A percentile compares a stretch with the other conserved stretches of the same genome.
phyloP scores from a whole-genome alignment of 2,797 vertebrate genomes.

The Todus mexicanus region DNA sequence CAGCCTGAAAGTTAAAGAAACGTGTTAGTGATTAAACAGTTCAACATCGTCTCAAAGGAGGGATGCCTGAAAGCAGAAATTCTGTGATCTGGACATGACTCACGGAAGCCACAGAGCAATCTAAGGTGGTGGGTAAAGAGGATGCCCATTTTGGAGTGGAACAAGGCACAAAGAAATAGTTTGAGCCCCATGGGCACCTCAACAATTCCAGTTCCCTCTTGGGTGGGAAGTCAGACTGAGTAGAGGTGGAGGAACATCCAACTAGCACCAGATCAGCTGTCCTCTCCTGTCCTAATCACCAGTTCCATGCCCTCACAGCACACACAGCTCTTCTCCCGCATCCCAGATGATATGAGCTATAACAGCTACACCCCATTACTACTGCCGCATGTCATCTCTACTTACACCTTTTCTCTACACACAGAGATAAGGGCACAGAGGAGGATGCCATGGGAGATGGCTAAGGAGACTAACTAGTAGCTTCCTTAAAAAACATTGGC shows the following conservation, averaged over 20 bases:
- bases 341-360: not conserved
- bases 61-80: not conserved
- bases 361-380: not conserved
- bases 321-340: not conserved
- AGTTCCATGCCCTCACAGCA: not conserved
- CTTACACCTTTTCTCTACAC: accelerated
- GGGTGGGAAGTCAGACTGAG: not conserved
- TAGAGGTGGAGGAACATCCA: accelerated
- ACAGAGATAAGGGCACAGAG: not conserved
- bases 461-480: not conserved
- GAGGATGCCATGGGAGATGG: not conserved
- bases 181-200: not conserved
- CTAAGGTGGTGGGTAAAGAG: not conserved
- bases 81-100: not conserved
- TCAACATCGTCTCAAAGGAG: not conserved
- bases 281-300: not conserved
- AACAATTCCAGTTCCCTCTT: not conserved
- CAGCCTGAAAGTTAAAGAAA: not conserved
- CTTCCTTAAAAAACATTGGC: conserved; percentile 10
- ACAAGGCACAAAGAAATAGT: not conserved
- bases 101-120: not conserved
- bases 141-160: not conserved
- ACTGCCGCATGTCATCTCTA: too few species aligned
- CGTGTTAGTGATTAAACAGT: not conserved
- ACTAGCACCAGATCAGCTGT: not conserved